Conservation (phyloP, 2,797 vertebrate species). For the Hephaestus fuliginosus region DNA sequence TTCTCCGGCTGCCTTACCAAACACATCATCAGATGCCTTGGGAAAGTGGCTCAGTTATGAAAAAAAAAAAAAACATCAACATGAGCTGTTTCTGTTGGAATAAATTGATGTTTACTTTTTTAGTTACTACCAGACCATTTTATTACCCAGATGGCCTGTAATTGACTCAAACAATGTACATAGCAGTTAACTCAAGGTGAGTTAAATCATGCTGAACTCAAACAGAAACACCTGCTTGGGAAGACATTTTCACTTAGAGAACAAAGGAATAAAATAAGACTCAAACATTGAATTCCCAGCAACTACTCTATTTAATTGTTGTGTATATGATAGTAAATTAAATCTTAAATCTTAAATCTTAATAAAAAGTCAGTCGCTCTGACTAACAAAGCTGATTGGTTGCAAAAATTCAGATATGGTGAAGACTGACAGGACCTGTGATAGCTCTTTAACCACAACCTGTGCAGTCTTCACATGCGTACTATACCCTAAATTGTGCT, state of each 20-base stretch:
- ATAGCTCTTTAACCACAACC: background rate
- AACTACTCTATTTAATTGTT: no score
- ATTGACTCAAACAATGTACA: background rate
- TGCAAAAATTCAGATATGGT: background rate
- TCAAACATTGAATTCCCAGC: no score
- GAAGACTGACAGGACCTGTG: background rate
- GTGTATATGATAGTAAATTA: no score
- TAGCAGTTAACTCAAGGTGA: background rate
- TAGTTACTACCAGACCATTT: background rate
- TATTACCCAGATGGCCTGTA: background rate
- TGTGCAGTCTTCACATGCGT: no score
- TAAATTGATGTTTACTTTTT: background rate
- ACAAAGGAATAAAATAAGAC: no score
- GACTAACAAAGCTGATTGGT: background rate
- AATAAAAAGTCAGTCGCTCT: background rate
- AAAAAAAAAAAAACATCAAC: background rate
- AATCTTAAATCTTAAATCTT: no score
- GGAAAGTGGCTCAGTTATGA: background rate
- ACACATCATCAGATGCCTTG: background rate
- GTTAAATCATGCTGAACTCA: background rate
- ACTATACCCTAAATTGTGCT: no score
- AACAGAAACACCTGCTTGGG: background rate
- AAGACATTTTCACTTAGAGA: background rate
- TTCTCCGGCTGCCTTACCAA: background rate
- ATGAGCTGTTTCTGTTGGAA: background rate